Evolutionary conservation across 2,113 vertebrate species (phyloP).

Genomic region (Myxocyprinus asiaticus): DNA sequence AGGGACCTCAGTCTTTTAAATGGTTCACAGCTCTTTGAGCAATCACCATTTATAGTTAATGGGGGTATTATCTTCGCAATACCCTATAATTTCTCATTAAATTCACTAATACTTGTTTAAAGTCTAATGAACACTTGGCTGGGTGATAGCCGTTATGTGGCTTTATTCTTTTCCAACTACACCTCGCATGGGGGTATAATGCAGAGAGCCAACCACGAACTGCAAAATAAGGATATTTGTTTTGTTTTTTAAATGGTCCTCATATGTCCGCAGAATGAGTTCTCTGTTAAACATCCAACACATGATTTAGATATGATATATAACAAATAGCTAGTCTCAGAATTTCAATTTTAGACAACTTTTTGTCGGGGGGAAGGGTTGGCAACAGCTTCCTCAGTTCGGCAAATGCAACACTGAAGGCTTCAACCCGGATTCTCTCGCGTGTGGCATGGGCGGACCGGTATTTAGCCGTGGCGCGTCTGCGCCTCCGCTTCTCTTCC

Average conservation of each 20-base stretch:
- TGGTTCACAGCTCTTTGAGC: slow-evolving; percentile 47
- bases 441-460: slow-evolving; percentile 75
- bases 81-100: slow-evolving; percentile 22
- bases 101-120: slow-evolving; percentile 27
- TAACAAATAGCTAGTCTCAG: slow-evolving; percentile 86
- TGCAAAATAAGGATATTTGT: slow-evolving; percentile 32
- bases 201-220: slow-evolving; percentile 3
- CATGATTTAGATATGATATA: slow-evolving; percentile 87
- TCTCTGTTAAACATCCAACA: slow-evolving; percentile 86
- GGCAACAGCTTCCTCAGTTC: slow-evolving; percentile 79
- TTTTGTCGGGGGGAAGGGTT: slow-evolving; percentile 84
- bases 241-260: no score
- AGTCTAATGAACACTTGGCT: slow-evolving; percentile 41
- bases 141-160: slow-evolving; percentile 12
- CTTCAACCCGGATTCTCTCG: slow-evolving; percentile 81
- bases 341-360: slow-evolving; percentile 85
- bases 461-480: slow-evolving; percentile 73
- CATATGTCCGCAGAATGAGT: no score
- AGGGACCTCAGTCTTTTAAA: slow-evolving; percentile 47
- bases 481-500: slow-evolving; percentile 87
- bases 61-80: no score
- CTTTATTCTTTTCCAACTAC: not conserved
- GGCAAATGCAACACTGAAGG: slow-evolving; percentile 79
- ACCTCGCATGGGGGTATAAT: not conserved
- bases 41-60: slow-evolving; percentile 35